Percentiles rank a stretch among this genome's conserved stretches.
Evolutionary conservation across 2,113 vertebrate species (phyloP).

Genomic region (Alaudala cheleensis): DNA sequence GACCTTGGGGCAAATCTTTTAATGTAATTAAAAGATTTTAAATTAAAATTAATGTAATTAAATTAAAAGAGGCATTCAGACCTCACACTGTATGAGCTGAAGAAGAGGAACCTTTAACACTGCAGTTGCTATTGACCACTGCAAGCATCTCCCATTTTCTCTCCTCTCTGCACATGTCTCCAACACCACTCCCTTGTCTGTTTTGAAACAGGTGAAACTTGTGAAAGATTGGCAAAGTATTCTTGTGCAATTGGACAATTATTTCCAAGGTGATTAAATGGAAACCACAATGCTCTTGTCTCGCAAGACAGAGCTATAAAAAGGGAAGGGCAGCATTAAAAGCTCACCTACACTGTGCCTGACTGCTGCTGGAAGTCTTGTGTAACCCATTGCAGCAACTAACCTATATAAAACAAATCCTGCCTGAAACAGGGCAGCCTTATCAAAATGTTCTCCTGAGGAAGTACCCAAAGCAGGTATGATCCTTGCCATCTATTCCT

Average conservation of each 20-base stretch:
- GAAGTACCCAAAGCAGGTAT: background rate
- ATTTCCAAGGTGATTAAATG: slow-evolving; percentile 25
- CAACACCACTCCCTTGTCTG: slow-evolving; percentile 21
- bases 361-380: slow-evolving; percentile 6
- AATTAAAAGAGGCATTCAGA: background rate
- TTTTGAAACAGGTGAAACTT: slow-evolving; percentile 52
- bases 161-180: background rate
- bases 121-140: background rate
- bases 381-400: slow-evolving; percentile 14
- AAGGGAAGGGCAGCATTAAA: slow-evolving; percentile 51
- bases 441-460: background rate
- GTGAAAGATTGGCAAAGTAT: background rate
- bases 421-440: background rate
- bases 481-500: background rate
- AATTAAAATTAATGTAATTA: no score
- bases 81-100: background rate
- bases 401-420: background rate
- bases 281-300: slow-evolving; percentile 1
- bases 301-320: slow-evolving; percentile 17
- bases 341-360: slow-evolving; percentile 18
- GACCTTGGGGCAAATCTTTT: background rate
- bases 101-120: background rate
- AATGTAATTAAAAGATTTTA: background rate
- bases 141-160: background rate
- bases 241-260: slow-evolving; percentile 50